phyloP scores from a whole-genome alignment of 1,140 invertebrate genomes.

The Danaus plexippus region DNA sequence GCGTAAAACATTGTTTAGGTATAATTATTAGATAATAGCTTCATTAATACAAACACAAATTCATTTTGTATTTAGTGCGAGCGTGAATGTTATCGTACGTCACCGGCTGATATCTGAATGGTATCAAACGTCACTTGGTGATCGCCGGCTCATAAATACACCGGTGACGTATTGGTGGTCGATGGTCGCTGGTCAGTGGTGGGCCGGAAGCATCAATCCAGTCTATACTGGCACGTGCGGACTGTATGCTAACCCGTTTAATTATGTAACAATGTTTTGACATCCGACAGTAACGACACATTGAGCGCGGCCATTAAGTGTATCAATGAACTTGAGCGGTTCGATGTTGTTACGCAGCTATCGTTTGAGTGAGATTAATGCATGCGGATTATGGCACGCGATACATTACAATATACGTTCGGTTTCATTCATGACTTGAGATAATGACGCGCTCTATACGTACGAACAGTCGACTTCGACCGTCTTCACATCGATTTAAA shows the following conservation, averaged over 20 bases:
- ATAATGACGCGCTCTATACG: constrained; percentile 64
- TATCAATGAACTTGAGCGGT: constrained; percentile 70
- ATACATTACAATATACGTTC: constrained; percentile 70
- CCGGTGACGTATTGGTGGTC: constrained; percentile 41
- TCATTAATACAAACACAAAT: constrained; percentile 64
- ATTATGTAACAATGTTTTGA: constrained; percentile 70
- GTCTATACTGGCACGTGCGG: constrained; percentile 29
- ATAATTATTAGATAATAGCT: constrained; percentile 65
- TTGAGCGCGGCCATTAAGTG: constrained; percentile 66
- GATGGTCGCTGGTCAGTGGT: constrained; percentile 19
- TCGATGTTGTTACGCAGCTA: constrained; percentile 64
- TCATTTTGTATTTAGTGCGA: constrained; percentile 66
- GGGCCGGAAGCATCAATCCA: constrained; percentile 33
- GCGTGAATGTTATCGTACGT: constrained; percentile 60
- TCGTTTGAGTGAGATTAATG: constrained; percentile 70
- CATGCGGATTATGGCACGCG: constrained; percentile 69
- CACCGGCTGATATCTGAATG: constrained; percentile 63
- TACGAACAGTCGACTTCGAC: constrained; percentile 43
- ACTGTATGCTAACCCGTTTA: constrained; percentile 46
- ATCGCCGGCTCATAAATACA: constrained; percentile 70
- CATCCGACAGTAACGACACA: constrained; percentile 65
- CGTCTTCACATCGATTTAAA: constrained; percentile 13
- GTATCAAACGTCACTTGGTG: constrained; percentile 66
- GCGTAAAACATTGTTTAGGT: too few relatives aligned
- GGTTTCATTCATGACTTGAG: constrained; percentile 67